Base-by-base conservation (phyloP, 2,888 invertebrate species). In the Cryptops parisi region DNA sequence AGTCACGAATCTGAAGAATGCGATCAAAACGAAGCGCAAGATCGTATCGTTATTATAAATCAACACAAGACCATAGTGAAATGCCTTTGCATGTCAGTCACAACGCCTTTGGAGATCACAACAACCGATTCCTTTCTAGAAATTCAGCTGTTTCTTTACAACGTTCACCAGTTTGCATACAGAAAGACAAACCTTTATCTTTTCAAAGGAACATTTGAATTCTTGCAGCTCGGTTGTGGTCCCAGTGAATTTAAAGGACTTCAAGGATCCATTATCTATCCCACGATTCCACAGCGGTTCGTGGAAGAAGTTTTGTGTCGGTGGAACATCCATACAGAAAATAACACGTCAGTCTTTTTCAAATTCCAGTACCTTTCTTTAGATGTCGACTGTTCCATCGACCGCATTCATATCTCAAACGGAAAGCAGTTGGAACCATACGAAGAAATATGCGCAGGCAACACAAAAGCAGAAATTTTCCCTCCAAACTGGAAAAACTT, bases 401-500 rank as follows among this genome's bases (percentile, higher is more conserved):
- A 46, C 24, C 25, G 24, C 5, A 22, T 57, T n/a, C n/a, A 43
- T n/a, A 22, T 54, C 12, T 54, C 41, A 39, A 12, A 41, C 1
- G 2, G 50, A 17, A 15, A 21, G 2, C 9, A 47, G 3, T 23
- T 45, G 22, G 53, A 53, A 39, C 53, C 49, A n/a, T 51, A 51
- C 22, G 47, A 26, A 17, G 41, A 56, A 43, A 9, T 57, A 5
- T 57, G 57, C 43, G 46, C 6, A n/a, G 25, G 4, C 58, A 62
- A 9, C 73, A 81, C 56, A 82, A 87, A 59, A 67, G 87, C 59
- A 9, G 46, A 46, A 19, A 12, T 46, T 6, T 5, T 46, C 80
- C 84, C 0, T 82, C 84, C 0, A 81, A 82, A 0, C 84, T 86
- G 64, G 71, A 87, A 47, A 81, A 57, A 46, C 58, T 59, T 40